A percentile compares a stretch with the other conserved stretches of the same genome.
These are phyloP conservation scores for Corapipo altera DNA, from an alignment of 2,113 vertebrate species.

Conservation along the genomic window DNA sequence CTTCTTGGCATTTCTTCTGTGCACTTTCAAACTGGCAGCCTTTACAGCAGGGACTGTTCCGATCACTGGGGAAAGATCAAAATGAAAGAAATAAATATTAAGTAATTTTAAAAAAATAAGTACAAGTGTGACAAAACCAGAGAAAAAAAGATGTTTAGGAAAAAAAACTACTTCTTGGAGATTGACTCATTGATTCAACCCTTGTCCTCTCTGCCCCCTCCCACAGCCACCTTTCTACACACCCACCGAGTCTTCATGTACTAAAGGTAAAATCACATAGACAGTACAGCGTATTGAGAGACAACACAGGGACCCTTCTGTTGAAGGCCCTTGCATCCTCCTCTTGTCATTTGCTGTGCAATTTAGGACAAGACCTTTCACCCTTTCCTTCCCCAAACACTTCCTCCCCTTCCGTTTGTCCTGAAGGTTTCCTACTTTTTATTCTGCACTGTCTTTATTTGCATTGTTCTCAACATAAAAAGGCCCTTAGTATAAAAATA, in stretches of 20 bases:
- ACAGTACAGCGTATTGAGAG: not conserved
- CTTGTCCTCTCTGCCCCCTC: not conserved
- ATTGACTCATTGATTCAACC: not conserved
- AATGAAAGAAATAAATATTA: not conserved
- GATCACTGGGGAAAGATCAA: slow-evolving; percentile 80
- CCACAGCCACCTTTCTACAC: not conserved
- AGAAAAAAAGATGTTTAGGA: not conserved
- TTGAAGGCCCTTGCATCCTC: not conserved
- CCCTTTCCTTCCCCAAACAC: not conserved
- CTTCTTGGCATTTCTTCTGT: slow-evolving; percentile 90
- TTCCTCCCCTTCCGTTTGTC: not conserved
- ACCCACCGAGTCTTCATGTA: not conserved
- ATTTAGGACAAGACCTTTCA: not conserved
- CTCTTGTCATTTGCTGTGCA: not conserved
- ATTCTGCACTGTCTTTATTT: not conserved
- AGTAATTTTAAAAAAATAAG: not conserved
- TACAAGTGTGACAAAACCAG: not conserved
- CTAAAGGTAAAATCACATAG: not conserved
- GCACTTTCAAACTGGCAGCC: slow-evolving; percentile 84
- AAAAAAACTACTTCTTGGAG: not conserved
- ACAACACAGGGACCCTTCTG: not conserved
- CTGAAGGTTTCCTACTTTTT: not conserved
- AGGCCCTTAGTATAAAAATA: not conserved
- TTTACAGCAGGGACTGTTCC: slow-evolving; percentile 94
- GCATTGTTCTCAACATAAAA: not conserved